These are phyloP conservation scores for Antechinus stuartii DNA, from an alignment of 2,113 vertebrate species.

Conservation along the genomic window DNA sequence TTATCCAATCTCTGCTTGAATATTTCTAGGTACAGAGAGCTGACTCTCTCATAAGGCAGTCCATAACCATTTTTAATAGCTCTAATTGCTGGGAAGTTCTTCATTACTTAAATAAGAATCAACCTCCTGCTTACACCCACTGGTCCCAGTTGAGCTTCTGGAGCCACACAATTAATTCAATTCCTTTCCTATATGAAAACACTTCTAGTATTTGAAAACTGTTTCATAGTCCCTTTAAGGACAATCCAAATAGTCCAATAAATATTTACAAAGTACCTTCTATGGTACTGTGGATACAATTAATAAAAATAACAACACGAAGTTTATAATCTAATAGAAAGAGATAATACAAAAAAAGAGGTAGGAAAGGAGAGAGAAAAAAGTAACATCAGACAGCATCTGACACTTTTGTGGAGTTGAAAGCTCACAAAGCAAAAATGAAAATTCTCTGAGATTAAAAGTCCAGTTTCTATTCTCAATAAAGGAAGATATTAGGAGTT, in stretches of 20 bases:
- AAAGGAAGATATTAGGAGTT: neutral
- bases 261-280: neutral
- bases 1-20: neutral
- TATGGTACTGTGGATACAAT: neutral
- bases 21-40: neutral
- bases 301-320: neutral
- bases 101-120: neutral
- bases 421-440: neutral
- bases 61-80: neutral
- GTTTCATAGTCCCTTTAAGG: neutral
- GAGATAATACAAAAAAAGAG: neutral
- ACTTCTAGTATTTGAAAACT: neutral
- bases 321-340: neutral
- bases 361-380: neutral
- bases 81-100: neutral
- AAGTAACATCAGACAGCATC: neutral
- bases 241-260: neutral
- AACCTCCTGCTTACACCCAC: neutral
- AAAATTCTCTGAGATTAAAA: neutral
- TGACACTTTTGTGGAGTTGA: neutral
- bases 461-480: neutral
- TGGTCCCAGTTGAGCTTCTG: neutral
- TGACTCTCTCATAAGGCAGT: neutral
- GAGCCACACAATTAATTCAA: neutral
- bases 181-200: neutral